Evolutionary conservation across 2,888 invertebrate species (phyloP), one percentile per base, ranked within the genome.

Genomic region (Netelia fuscicornis): DNA sequence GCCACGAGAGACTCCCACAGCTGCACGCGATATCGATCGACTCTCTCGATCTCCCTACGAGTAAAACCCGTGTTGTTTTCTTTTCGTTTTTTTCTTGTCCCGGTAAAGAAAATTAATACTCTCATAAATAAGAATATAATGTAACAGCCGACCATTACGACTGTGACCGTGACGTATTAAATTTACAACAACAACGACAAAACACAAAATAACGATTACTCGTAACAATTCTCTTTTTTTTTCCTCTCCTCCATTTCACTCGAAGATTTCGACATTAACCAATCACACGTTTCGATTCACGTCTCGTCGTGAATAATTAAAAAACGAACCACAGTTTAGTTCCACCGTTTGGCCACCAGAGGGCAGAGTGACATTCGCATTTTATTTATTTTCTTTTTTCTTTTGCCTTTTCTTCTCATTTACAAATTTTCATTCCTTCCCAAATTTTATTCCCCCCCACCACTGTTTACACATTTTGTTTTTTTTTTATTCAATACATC

Each of bases 11-110:
- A 65, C 52, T 77, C 42, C 62, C 48, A 44, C 48, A 48, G 48
- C 48, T 48, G 62, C 75, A 67, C 81, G 81, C 75, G 81, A 81
- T 74, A 80, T 81, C 74, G 83, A 83, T 74, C 76, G 30, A 37
- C 42, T 56, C 42, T 77, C 70, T 76, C 54, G 76, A 70, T 76
- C 82, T 58, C 20, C 67, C 9, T 11, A 44, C n/a, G 17, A 71
- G 64, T 25, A 25, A 58, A 17, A 17, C 17, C 17, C 17, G 17
- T 17, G 17, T 17, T 17, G 17, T 17, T 17, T 17, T 17, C 58
- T 74, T 20, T 54, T 23, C 17, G 11, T 58, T 67, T 42, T 17
- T 10, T 48, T 13, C 0, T 30, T 30, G 5, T 30, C 30, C 30
- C 30, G 30, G 30, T 30, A 70, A 6, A 11, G 52, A 71, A 64